Base-by-base conservation (phyloP, 2,888 invertebrate genomes). In the Anorthoa munda region DNA sequence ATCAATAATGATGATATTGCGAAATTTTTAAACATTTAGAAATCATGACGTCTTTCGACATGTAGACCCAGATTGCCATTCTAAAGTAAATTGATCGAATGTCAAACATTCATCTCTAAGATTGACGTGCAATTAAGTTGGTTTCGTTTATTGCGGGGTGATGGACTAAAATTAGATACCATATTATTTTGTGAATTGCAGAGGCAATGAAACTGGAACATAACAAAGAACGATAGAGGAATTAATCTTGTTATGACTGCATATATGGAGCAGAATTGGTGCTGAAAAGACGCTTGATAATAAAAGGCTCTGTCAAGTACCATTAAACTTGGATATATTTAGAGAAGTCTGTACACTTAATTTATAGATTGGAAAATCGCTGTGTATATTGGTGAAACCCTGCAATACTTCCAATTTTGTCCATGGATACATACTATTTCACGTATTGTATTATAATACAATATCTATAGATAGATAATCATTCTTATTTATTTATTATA, bases 61-160 rank as follows among this genome's bases (percentile, higher is more conserved):
- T 23, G 23, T 39, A 26, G 51, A 59, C 15, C 53, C 26, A 39
- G 21, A 45, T 58, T 21, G 12, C 60, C 1, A 17, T 17, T 56
- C 18, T 18, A 26, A 12, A n/a, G 26, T 51, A 55, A 55, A 45
- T 31, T 48, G 46, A 66, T 77, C 18, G 46, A 58, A 66, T 68
- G 61, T 72, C 82, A 79, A 79, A 68, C 65, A 72, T 71, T 26
- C 66, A 51, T 69, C 50, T 18, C 17, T 51, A 65, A 51, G 79
- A 72, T 55, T 72, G 77, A 77, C 72, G 53, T 71, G 63, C 71
- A 71, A 76, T 81, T 67, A 58, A 26, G 63, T 64, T 26, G 9
- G 26, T 60, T 71, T 50, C 59, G 31, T 66, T 76, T 53, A 9
- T 21, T 48, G n/a, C 13, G 21, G 17, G 21, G 23, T 50, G n/a